phyloP scores from a whole-genome alignment of 1,140 invertebrate genomes.

The Drosophila punjabiensis region DNA sequence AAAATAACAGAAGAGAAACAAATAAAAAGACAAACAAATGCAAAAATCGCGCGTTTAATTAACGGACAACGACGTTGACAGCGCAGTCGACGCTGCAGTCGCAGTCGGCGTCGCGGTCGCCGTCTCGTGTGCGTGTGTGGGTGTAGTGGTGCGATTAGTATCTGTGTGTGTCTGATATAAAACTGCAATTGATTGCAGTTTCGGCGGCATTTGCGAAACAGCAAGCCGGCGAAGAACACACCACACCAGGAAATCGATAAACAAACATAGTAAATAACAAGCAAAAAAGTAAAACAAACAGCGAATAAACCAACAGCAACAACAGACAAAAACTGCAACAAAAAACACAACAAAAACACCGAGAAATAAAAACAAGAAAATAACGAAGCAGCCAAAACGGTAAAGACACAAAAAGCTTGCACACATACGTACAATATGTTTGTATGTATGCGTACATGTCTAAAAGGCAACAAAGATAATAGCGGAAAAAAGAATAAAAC shows the following conservation, averaged over 20 bases:
- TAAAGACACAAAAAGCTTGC: constrained; percentile 66
- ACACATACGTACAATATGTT: constrained; percentile 28
- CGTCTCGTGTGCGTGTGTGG: constrained; percentile 39
- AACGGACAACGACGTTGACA: constrained; percentile 59
- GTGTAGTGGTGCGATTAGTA: constrained; percentile 13
- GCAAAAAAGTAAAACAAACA: constrained; percentile 23
- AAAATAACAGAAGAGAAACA: constrained; percentile 34
- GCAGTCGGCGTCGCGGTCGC: constrained; percentile 53
- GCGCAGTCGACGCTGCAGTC: constrained; percentile 41
- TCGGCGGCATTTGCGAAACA: constrained; percentile 75
- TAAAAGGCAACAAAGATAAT: constrained; percentile 32
- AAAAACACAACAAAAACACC: constrained; percentile 36
- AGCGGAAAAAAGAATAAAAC: constrained; percentile 47
- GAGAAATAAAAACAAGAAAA: constrained; percentile 34
- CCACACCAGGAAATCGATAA: constrained; percentile 70
- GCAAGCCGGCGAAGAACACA: constrained; percentile 70
- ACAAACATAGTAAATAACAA: constrained; percentile 55
- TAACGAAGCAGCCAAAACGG: constrained; percentile 48
- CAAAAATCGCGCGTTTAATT: constrained; percentile 72
- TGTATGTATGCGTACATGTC: constrained; percentile 25
- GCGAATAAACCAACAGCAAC: constrained; percentile 48
- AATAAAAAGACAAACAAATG: constrained; percentile 33
- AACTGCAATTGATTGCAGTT: constrained; percentile 81
- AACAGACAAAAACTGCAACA: constrained; percentile 56
- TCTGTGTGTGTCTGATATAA: constrained; percentile 53